These are phyloP conservation scores for Perithous albicinctus DNA, from an alignment of 2,888 invertebrate genomes.

Conservation along the genomic window DNA sequence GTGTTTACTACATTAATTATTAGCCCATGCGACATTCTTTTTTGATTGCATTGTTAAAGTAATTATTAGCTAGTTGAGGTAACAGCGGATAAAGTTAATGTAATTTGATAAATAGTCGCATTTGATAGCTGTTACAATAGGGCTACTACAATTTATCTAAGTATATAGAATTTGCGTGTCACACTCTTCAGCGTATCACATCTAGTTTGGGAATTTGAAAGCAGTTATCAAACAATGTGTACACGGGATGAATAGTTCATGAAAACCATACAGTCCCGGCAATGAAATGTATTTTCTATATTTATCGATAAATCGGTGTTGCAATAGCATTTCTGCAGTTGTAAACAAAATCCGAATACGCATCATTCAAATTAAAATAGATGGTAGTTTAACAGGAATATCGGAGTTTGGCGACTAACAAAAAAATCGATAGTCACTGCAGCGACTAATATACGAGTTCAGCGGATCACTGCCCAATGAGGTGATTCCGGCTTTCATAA, in stretches of 20 bases:
- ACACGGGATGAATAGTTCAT: neutral
- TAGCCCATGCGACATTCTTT: no score
- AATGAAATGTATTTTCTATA: neutral
- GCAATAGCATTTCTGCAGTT: neutral
- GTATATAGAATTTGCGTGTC: no score
- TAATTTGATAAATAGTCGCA: no score
- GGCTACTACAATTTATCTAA: no score
- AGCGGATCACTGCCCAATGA: neutral
- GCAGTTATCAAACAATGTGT: neutral
- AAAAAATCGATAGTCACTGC: neutral
- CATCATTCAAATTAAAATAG: constrained; percentile 24
- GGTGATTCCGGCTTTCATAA: neutral
- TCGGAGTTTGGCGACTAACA: neutral
- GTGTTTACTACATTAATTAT: no score
- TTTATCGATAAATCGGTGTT: neutral
- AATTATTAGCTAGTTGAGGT: no score
- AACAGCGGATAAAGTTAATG: no score
- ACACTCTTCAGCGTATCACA: no score
- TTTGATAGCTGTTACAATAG: no score
- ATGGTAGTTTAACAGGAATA: neutral
- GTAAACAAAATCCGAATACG: neutral
- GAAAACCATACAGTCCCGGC: neutral
- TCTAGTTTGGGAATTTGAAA: neutral
- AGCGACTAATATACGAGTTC: neutral
- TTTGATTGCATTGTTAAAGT: no score